Evolutionary conservation across 2,797 vertebrate species (phyloP), one percentile per base, ranked within the genome.

Genomic region (Hydrocynus forskahlii): DNA sequence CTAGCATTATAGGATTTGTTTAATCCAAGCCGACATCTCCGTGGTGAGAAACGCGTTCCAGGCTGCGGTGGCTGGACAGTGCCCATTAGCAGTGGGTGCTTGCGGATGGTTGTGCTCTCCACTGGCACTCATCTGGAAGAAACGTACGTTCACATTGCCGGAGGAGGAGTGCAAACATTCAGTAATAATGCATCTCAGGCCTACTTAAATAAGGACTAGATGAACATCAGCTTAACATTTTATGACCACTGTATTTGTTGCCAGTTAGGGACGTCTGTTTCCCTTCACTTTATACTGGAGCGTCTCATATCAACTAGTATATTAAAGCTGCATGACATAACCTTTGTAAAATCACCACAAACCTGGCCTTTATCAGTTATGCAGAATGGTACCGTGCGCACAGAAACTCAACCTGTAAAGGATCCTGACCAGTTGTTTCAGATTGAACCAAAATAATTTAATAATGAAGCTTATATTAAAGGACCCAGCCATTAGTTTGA

Each of bases 51-150:
- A 64, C 48, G 25, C 1, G 13, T 23, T 48, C 25, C 19, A 64
- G 13, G 59, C 60, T 82, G 59, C 14, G 55, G 29, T 38, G 35
- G 64, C 38, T 67, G 38, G 50, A 82, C 64, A 10, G 19, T 57
- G 13, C 70, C 50, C 70, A 57, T 67, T 71, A 59, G 62, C 21
- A 23, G 14, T 52, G 9, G 57, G 16, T 38, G 62, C 29, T 64
- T 17, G 17, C 45, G 75, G 19, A 75, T 88, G 74, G 29, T 6
- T 21, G 21, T 85, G 29, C 90, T 93, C 89, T 90, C 87, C 89
- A 87, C 85, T 85, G 87, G 85, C 87, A 89, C 88, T 91, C 87
- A 86, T 89, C 88, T 91, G 90, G 90, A 89, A 87, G 74, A 29
- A 75, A 78, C 91, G 91, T 90, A 91, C 91, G 88, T 87, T 87